Conservation (phyloP, 2,888 invertebrate genomes). For the Papilio demoleus region DNA sequence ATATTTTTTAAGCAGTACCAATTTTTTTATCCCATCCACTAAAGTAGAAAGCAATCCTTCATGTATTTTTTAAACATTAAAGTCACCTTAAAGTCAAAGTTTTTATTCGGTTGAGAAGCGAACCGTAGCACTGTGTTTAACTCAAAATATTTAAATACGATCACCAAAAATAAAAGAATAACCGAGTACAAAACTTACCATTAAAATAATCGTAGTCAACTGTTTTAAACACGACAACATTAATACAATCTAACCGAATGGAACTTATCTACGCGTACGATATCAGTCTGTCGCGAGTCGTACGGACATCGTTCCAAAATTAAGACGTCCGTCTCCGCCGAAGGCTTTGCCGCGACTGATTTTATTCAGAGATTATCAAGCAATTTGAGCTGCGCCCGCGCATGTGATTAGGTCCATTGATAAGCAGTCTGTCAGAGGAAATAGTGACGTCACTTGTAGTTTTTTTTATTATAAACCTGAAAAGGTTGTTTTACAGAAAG, state of each 20-base stretch:
- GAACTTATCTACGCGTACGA: slow-evolving; percentile 18
- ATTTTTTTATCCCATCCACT: no score
- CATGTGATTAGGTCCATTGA: slow-evolving; percentile 25
- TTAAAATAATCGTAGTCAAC: neutral
- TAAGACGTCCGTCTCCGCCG: slow-evolving; percentile 10
- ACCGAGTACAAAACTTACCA: slow-evolving; percentile 10
- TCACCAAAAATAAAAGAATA: neutral
- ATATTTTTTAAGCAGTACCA: no score
- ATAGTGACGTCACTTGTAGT: slow-evolving; percentile 10
- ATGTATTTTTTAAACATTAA: neutral
- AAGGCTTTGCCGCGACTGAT: slow-evolving; percentile 38
- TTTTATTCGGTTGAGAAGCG: neutral
- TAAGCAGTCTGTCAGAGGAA: slow-evolving; percentile 30
- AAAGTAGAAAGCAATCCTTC: no score
- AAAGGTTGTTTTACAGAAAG: no score
- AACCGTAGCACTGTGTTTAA: neutral
- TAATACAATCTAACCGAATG: neutral
- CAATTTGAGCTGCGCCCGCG: slow-evolving; percentile 36
- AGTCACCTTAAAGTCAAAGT: no score
- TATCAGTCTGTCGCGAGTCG: slow-evolving; percentile 13
- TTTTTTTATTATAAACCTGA: neutral
- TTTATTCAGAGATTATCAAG: slow-evolving; percentile 19
- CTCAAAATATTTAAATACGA: neutral
- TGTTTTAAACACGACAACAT: neutral
- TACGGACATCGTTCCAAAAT: slow-evolving; percentile 26